phyloP scores from a whole-genome alignment of 2,113 vertebrate genomes.

The Pterocles orientalis region DNA sequence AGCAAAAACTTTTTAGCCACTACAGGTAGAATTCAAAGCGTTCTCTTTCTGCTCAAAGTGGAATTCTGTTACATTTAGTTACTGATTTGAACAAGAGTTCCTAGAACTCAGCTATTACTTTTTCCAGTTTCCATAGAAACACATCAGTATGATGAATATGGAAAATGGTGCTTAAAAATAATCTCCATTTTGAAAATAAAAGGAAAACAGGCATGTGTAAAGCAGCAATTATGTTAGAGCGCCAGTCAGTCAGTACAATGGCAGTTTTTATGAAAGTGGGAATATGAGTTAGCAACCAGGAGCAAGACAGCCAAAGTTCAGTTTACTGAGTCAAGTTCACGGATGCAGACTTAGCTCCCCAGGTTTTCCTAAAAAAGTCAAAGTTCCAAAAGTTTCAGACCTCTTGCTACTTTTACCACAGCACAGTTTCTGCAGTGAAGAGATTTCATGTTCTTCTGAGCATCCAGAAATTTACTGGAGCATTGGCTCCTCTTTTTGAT shows the following conservation, averaged over 20 bases:
- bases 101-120: slow-evolving; percentile 11
- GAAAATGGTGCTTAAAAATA: slow-evolving; percentile 47
- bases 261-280: not conserved
- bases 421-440: not conserved
- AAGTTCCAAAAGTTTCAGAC: not conserved
- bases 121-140: slow-evolving; percentile 59
- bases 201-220: slow-evolving; percentile 21
- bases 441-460: not conserved
- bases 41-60: not conserved
- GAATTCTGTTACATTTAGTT: not conserved
- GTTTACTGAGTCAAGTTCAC: not conserved
- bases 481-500: not conserved
- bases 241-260: not conserved
- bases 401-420: not conserved
- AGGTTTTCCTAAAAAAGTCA: not conserved
- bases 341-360: not conserved
- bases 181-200: slow-evolving; percentile 34
- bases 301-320: not conserved
- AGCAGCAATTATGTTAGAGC: slow-evolving; percentile 9
- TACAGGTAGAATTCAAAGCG: not conserved
- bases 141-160: slow-evolving; percentile 4
- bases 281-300: not conserved
- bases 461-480: not conserved
- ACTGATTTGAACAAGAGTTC: not conserved
- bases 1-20: not conserved